Evolutionary conservation across 2,888 invertebrate species (phyloP).

Genomic region (Strigamia crassipes): DNA sequence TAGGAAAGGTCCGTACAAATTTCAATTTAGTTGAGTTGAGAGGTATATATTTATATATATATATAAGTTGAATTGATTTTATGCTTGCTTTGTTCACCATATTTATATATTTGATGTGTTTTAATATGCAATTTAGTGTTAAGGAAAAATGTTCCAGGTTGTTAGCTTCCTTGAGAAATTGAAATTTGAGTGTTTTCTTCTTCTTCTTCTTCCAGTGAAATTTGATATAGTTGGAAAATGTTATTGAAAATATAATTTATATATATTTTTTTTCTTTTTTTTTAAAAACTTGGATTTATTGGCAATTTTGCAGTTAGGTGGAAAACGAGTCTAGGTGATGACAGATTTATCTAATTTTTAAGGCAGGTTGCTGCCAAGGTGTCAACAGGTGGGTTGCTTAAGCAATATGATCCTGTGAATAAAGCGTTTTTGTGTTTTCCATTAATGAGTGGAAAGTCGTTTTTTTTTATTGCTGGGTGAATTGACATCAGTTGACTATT

Average conservation of each 20-base stretch:
- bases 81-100: conserved; percentile 13
- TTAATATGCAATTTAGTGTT: background rate
- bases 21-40: too few relatives aligned
- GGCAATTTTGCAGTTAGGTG: conserved; percentile 29
- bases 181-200: background rate
- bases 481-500: background rate
- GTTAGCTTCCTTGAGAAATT: conserved; percentile 2
- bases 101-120: background rate
- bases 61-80: background rate
- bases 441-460: background rate
- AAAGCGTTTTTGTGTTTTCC: conserved; percentile 23
- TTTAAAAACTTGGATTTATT: background rate
- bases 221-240: background rate
- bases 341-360: background rate
- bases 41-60: too few relatives aligned
- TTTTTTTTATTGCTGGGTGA: background rate
- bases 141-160: background rate
- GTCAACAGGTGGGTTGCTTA: conserved; percentile 19
- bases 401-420: conserved; percentile 6
- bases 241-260: background rate
- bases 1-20: too few relatives aligned
- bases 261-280: background rate
- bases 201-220: background rate
- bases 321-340: conserved; percentile 12
- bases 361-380: conserved; percentile 18